Base-by-base conservation (phyloP, 2,797 vertebrate species). In the Onychomys arenicola region DNA sequence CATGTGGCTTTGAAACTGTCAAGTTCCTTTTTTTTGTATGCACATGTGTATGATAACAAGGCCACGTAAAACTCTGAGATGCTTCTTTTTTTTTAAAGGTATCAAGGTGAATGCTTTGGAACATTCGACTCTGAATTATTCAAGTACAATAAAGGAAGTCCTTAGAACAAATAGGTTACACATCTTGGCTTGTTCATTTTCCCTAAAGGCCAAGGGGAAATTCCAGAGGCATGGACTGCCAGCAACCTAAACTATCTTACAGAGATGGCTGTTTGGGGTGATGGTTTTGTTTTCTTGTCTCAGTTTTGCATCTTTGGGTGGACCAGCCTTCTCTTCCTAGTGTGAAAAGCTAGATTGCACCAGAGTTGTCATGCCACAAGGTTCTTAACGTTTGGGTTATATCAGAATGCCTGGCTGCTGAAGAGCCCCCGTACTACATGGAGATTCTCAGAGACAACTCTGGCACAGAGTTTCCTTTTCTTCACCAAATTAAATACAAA, bases 31-130 rank as follows among this genome's bases (percentile, higher is more conserved):
- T n/a, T n/a, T 91, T 69, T 81, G 63, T 85, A 69, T 80, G 81
- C 32, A 83, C 67, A 59, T 55, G 84, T 91, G 43, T 57, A 55
- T 90, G 81, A 67, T 73, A 89, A 67, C 92, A 98, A 97, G 96
- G 96, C 90, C 93, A 96, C 97, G 96, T 93, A 91, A 96, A 89
- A 92, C 69, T 90, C 43, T 67, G 86, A 95, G 94, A 91, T 96
- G 43, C 81, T 88, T 91, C 91, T 93, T 91, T 25, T 63, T 63
- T 59, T 57, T 76, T 89, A 93, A 97, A 97, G 95, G 90, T 96
- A 95, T 82, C 95, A 92, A 90, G 92, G 96, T 96, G 90, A 96
- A 93, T 86, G 88, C 84, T 92, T 34, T 25, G 84, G 73, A 95
- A 88, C 34, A 96, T 71, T 73, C 86, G 46, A 93, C 57, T 96